phyloP scores from a whole-genome alignment of 2,113 vertebrate species.

The Gymnobelideus leadbeateri region DNA sequence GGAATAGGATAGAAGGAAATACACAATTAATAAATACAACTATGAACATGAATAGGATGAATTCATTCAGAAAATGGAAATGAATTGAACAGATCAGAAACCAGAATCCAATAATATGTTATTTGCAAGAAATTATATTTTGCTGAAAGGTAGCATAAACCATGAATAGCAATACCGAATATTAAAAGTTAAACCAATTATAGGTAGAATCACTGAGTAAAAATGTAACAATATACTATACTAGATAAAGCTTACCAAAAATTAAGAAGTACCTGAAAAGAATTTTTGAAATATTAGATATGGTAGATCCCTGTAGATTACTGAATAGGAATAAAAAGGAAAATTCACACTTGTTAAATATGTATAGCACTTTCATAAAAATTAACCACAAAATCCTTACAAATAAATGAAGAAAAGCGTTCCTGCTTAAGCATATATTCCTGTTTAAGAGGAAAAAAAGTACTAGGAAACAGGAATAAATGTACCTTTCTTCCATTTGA shows the following conservation, averaged over 20 bases:
- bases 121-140: background rate
- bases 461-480: background rate
- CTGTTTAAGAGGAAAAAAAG: background rate
- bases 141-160: background rate
- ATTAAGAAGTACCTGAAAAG: background rate
- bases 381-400: background rate
- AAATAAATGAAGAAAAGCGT: background rate
- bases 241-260: background rate
- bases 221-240: background rate
- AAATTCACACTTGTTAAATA: background rate
- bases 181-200: too few species aligned
- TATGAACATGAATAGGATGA: background rate
- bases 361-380: background rate
- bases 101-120: background rate
- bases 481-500: background rate
- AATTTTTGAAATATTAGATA: background rate
- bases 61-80: background rate
- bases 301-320: background rate
- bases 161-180: background rate
- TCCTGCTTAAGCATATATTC: background rate
- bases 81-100: too few species aligned
- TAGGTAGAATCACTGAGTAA: background rate
- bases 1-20: background rate
- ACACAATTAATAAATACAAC: background rate
- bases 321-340: background rate